Base-by-base conservation (phyloP, 2,797 vertebrate species). In the Atherinosoma microstoma region DNA sequence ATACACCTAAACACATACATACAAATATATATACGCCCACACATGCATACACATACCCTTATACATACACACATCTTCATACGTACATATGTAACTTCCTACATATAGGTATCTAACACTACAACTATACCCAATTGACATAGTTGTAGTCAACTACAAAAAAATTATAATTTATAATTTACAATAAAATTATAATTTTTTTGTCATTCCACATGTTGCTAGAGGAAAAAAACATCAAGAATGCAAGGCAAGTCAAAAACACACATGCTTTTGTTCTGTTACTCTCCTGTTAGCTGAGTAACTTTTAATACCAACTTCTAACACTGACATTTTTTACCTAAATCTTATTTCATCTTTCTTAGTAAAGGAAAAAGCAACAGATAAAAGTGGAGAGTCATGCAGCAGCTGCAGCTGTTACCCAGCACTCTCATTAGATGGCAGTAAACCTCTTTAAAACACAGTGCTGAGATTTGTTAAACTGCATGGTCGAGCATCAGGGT, bases 341-440 rank as follows among this genome's bases (percentile, higher is more conserved):
- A 54, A 54, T 29, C 47, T 49, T 12, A 53, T 9, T 9, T 24
- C 8, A 27, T 15, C 27, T 24, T 54, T 54, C 49, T 24, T 15
- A 18, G 2, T 49, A 22, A 3, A 54, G 27, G 15, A 29, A 54
- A 54, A 3, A 29, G 1, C 24, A 29, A 29, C 11, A 27, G 13
- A 54, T 54, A 54, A 56, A 56, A 32, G 27, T 6, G 51, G 53
- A 36, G 56, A n/a, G 3, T 34, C 69, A 30, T n/a, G 36, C 63
- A 67, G 70, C 35, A 49, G 38, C 59, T 58, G 62, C 65, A 47
- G 67, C 29, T 57, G 51, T 51, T 82, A 85, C 72, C 60, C 73
- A 24, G 6, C 30, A 6, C 47, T 35, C 73, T 75, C 76, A 78
- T 77, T 84, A 86, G 87, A 80, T 87, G 85, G 73, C 79, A 82